These are phyloP conservation scores for Thamnophis sirtalis DNA, from an alignment of 2,113 vertebrate species.

Conservation along the genomic window DNA sequence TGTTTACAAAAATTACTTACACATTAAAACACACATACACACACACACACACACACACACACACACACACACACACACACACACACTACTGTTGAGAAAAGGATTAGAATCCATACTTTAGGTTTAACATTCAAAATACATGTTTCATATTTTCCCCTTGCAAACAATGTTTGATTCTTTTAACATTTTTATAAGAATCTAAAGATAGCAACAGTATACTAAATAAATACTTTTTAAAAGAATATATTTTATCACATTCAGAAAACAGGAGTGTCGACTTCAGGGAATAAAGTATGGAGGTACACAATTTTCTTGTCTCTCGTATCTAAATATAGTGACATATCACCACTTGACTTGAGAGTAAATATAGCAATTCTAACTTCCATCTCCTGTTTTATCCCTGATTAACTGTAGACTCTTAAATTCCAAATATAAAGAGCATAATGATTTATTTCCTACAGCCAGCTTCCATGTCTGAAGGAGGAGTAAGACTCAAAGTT, in stretches of 20 bases:
- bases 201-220: not conserved
- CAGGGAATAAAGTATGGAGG: conserved; percentile 41
- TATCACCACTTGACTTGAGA: conserved; percentile 42
- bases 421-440: not conserved
- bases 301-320: conserved; percentile 48
- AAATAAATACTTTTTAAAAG: conserved; percentile 12
- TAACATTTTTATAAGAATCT: not conserved
- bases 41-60: too few species aligned
- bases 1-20: not conserved
- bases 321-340: conserved; percentile 38
- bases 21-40: too few species aligned
- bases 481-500: not conserved
- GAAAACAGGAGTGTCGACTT: conserved; percentile 3
- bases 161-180: not conserved
- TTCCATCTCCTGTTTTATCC: conserved; percentile 41
- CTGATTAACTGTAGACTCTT: conserved; percentile 37
- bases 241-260: conserved; percentile 34
- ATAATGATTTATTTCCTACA: not conserved
- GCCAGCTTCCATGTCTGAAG: not conserved
- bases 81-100: not conserved
- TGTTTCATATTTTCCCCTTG: not conserved
- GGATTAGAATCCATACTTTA: not conserved
- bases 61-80: too few species aligned
- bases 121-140: not conserved
- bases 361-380: conserved; percentile 50